Conservation (phyloP, 1,140 invertebrate genomes). For the Zelostemma sp. region DNA sequence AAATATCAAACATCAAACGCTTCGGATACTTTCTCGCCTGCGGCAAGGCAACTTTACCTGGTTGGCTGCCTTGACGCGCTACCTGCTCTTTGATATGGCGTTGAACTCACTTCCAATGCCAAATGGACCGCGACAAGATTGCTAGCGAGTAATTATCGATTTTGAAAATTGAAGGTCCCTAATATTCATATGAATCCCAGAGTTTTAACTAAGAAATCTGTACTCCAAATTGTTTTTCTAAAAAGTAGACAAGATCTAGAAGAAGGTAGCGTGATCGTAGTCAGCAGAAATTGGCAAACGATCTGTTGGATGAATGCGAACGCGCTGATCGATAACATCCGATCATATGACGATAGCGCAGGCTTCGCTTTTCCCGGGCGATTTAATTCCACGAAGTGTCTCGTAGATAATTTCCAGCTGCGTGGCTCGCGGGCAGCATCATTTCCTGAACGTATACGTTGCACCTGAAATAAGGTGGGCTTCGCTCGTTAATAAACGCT, state of each 20-base stretch:
- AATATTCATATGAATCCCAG: too few species aligned
- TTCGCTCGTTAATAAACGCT: background rate
- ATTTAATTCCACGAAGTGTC: background rate
- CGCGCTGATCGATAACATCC: conserved; percentile 1
- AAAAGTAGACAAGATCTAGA: too few species aligned
- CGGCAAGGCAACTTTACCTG: conserved; percentile 52
- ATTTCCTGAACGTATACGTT: background rate
- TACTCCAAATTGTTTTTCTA: too few species aligned
- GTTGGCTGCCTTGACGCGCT: conserved; percentile 5
- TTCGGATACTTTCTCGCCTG: conserved; percentile 56
- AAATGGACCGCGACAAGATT: background rate
- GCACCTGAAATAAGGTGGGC: background rate
- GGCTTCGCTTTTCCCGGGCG: background rate
- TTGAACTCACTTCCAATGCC: background rate
- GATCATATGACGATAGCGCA: conserved; percentile 1
- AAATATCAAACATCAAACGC: conserved; percentile 3
- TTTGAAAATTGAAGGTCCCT: too few species aligned
- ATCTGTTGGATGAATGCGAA: background rate
- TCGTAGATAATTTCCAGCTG: background rate
- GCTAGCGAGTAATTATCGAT: too few species aligned
- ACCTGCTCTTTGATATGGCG: conserved; percentile 4
- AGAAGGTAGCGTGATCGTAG: background rate
- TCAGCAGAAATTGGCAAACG: background rate
- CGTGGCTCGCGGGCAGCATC: background rate
- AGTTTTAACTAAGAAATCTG: too few species aligned